A percentile compares a stretch with the other conserved stretches of the same genome.
These are phyloP conservation scores for Diceros bicornis DNA, from an alignment of 2,797 vertebrate genomes.

Conservation along the genomic window DNA sequence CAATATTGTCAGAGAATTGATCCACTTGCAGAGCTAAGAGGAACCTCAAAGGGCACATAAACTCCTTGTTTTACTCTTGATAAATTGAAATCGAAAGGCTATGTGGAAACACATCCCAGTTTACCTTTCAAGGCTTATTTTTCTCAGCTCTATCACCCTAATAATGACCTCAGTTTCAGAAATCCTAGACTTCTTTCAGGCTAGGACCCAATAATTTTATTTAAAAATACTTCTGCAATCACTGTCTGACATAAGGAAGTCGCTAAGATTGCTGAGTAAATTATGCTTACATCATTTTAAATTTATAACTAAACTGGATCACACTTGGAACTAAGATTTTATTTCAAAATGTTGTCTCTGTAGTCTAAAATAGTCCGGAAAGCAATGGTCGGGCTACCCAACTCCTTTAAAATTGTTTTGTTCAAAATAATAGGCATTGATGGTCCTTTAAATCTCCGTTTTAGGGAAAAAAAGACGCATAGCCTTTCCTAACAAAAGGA, in stretches of 20 bases:
- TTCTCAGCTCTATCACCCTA: neutral
- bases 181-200: neutral
- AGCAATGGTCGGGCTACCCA: neutral
- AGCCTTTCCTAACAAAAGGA: constrained; percentile 27
- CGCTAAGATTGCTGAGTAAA: neutral
- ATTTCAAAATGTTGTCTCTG: neutral
- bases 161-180: neutral
- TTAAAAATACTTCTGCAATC: neutral
- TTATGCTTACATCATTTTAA: neutral
- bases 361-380: neutral
- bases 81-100: neutral
- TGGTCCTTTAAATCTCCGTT: neutral
- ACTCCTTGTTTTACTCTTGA: neutral
- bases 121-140: neutral
- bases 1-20: neutral
- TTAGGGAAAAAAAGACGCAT: neutral
- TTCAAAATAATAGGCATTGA: neutral
- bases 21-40: neutral
- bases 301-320: neutral
- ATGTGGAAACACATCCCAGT: neutral
- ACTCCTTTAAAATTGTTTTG: neutral
- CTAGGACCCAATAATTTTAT: neutral
- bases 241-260: neutral
- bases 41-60: no score
- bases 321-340: neutral